Evolutionary conservation across 1,140 invertebrate genomes (phyloP).

Genomic region (Brachionus sp.): DNA sequence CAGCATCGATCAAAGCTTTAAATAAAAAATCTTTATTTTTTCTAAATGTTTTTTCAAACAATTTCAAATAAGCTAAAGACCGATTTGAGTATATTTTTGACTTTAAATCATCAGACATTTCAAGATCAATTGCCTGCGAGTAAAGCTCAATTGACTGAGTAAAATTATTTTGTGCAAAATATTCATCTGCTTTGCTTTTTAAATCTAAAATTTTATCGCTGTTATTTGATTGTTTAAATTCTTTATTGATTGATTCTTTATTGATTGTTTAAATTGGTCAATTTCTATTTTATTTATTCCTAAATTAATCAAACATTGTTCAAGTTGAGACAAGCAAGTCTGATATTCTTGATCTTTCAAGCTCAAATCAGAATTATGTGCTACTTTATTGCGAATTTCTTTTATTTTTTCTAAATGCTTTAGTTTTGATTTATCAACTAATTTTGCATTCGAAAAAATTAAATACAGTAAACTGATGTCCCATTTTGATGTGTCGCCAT

Average conservation of each 20-base stretch:
- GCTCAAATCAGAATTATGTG: background rate
- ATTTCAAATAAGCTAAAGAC: background rate
- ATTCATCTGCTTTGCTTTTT: background rate
- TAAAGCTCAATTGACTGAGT: background rate
- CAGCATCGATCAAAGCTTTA: constrained; percentile 14
- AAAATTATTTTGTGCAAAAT: background rate
- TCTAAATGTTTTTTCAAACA: background rate
- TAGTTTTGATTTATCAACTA: background rate
- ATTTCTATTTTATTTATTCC: background rate
- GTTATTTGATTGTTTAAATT: background rate
- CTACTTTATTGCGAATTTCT: background rate
- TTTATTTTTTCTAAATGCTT: background rate
- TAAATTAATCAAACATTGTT: background rate
- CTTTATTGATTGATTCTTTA: too few relatives aligned
- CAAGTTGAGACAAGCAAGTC: background rate
- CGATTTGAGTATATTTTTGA: background rate
- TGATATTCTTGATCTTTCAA: background rate
- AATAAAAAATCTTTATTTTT: background rate
- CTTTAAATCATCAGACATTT: background rate
- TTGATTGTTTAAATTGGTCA: too few relatives aligned
- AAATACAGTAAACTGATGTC: background rate
- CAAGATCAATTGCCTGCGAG: background rate
- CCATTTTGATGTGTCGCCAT: background rate
- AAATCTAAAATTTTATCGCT: background rate
- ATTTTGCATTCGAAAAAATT: background rate